These are phyloP conservation scores for Homarus gammarus DNA, from an alignment of 2,888 invertebrate genomes.

Conservation along the genomic window DNA sequence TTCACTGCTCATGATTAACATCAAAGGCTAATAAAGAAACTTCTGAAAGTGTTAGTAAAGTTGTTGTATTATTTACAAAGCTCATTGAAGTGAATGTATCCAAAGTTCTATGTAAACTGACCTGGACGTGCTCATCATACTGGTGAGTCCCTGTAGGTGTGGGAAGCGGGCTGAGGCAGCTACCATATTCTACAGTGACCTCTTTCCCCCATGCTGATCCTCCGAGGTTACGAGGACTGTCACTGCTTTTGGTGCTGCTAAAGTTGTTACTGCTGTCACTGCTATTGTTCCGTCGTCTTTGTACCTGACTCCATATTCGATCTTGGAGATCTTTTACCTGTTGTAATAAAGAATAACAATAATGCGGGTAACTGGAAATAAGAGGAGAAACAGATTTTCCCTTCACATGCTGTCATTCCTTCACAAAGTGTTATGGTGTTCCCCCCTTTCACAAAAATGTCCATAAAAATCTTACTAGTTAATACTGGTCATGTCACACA, in stretches of 20 bases:
- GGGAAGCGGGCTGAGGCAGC: neutral
- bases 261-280: constrained; percentile 17
- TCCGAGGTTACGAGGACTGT: neutral
- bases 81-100: too few relatives aligned
- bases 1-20: neutral
- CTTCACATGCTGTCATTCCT: too few relatives aligned
- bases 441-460: too few relatives aligned
- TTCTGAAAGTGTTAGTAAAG: neutral
- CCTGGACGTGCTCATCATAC: neutral
- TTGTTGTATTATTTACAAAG: neutral
- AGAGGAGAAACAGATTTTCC: too few relatives aligned
- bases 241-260: constrained; percentile 17
- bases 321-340: constrained; percentile 52
- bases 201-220: neutral
- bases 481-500: too few relatives aligned
- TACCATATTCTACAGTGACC: constrained; percentile 1
- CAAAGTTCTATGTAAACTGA: too few relatives aligned
- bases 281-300: constrained; percentile 23
- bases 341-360: neutral
- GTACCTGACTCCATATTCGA: constrained; percentile 34
- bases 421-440: too few relatives aligned
- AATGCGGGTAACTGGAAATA: too few relatives aligned
- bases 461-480: too few relatives aligned
- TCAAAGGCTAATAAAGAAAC: neutral
- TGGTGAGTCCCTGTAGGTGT: neutral